These are phyloP conservation scores for Pogonophryne albipinna DNA, from an alignment of 2,797 vertebrate genomes.

Conservation along the genomic window DNA sequence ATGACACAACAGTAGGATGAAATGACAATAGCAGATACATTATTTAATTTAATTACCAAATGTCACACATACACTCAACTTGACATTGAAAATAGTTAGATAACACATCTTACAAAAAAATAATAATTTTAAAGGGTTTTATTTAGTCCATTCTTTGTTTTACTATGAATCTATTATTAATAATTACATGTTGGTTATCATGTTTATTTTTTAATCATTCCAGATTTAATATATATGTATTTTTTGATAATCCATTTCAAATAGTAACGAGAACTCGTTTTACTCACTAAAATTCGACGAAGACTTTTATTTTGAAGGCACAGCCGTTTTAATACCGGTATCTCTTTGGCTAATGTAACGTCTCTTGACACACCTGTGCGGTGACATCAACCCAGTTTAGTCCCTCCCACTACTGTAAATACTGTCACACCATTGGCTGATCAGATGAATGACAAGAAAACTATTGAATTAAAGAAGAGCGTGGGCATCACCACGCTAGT, in stretches of 20 bases:
- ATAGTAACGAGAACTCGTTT: neutral
- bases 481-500: too few species aligned
- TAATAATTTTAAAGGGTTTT: too few species aligned
- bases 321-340: accelerated
- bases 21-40: too few species aligned
- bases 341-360: neutral
- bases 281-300: too few species aligned
- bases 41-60: neutral
- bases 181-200: too few species aligned
- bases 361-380: slow-evolving; percentile 32
- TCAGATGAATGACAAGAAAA: neutral
- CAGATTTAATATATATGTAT: too few species aligned
- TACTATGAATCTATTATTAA: too few species aligned
- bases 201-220: too few species aligned
- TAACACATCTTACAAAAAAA: too few species aligned
- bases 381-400: slow-evolving; percentile 11
- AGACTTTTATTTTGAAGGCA: slow-evolving; percentile 45
- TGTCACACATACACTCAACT: neutral
- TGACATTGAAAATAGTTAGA: too few species aligned
- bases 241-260: neutral
- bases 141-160: too few species aligned
- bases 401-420: slow-evolving; percentile 7
- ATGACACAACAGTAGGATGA: too few species aligned
- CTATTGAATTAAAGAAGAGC: neutral
- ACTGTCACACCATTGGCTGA: neutral